Percentiles rank a stretch among this genome's conserved stretches.
Evolutionary conservation across 1,140 invertebrate species (phyloP).

Genomic region (Listronotus bonariensis): DNA sequence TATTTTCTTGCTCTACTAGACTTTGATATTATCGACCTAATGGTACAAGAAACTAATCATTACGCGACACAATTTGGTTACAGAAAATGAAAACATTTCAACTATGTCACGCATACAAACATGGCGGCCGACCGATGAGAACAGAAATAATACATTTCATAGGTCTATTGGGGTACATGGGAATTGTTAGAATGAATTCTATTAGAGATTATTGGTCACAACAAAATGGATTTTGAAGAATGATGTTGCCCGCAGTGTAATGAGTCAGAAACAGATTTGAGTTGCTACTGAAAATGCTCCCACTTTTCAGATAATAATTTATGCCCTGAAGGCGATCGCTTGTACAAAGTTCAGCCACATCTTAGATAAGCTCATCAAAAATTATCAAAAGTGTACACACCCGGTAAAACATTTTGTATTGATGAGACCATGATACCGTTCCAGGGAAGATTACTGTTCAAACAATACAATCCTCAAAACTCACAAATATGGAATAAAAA

Average conservation of each 20-base stretch:
- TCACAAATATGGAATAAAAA: conserved; percentile 46
- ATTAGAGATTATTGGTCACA: conserved; percentile 16
- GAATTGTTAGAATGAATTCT: conserved; percentile 13
- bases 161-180: conserved; percentile 19
- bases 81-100: neutral
- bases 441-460: conserved; percentile 31
- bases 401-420: conserved; percentile 38
- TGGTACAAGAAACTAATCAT: conserved; percentile 3
- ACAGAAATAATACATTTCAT: conserved; percentile 10
- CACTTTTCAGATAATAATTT: conserved; percentile 25
- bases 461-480: conserved; percentile 27
- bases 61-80: conserved; percentile 2
- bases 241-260: conserved; percentile 9
- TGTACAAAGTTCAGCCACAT: conserved; percentile 36
- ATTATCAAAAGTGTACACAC: conserved; percentile 28
- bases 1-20: conserved; percentile 13
- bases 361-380: conserved; percentile 29
- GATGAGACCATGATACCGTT: conserved; percentile 53
- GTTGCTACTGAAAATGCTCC: conserved; percentile 17
- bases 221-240: conserved; percentile 10
- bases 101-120: neutral
- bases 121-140: conserved; percentile 4
- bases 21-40: conserved; percentile 2
- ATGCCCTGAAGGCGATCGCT: conserved; percentile 1
- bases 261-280: conserved; percentile 22